Base-by-base conservation (phyloP, 2,888 invertebrate genomes). In the Trichogramma evanescens region DNA sequence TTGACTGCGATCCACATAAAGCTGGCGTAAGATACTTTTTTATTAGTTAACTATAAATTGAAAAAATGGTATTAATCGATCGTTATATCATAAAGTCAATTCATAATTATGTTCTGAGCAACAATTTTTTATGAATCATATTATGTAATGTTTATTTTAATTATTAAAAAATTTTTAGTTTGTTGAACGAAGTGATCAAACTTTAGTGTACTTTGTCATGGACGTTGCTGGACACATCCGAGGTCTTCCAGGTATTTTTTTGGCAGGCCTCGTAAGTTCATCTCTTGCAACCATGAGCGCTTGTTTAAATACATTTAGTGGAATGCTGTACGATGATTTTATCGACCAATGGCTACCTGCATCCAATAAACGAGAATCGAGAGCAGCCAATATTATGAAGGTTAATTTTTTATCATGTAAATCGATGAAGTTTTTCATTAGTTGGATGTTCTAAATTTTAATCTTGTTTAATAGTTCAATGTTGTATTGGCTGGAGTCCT, bases 221-320 rank as follows among this genome's bases (percentile, higher is more conserved):
- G 86, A 87, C 66, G 79, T 86, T 38, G 82, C 88, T 0, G 78
- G 80, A 4, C 77, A 82, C 70, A 81, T 86, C 69, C 86, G 86
- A n/a, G 89, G 89, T 0, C 80, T 90, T 56, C 85, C 89, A 39
- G 90, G 89, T 1, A 80, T 90, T 51, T 90, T 90, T 67, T 83
- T 89, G 5, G 88, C 89, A 48, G 86, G 89, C 40, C 82, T 89
- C 49, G 88, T 89, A 67, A 86, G 87, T 70, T 88, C 89, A 0
- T 87, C 88, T 0, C 81, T 89, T 41, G 85, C 87, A 56, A 83
- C 86, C 51, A 82, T 87, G 70, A 86, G 86, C 9, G 82, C 85
- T 1, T 75, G 81, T 48, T 78, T 87, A 45, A 87, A 87, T 70
- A 84, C 86, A 1, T 76, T 84, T 63, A 79, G 85, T 8, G 86